A percentile compares a stretch with the other conserved stretches of the same genome.
phyloP scores from a whole-genome alignment of 2,888 invertebrate genomes.

The Agrilus biguttatus region DNA sequence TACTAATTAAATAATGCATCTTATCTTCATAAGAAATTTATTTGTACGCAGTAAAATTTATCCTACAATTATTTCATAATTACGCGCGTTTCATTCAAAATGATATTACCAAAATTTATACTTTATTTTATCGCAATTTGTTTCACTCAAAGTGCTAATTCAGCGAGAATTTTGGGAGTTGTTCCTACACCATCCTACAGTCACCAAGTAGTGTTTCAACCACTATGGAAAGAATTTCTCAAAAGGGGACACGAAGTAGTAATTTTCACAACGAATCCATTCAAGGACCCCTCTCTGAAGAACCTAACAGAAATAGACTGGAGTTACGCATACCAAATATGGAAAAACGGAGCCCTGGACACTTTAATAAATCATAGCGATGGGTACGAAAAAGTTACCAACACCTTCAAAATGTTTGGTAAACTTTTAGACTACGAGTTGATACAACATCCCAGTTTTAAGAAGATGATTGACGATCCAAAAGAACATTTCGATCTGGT shows the following conservation, averaged over 20 bases:
- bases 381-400: no score
- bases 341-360: not conserved
- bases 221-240: constrained; percentile 30
- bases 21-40: no score
- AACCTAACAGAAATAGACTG: constrained; percentile 31
- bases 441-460: constrained; percentile 17
- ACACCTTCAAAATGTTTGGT: constrained; percentile 15
- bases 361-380: not conserved
- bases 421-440: constrained; percentile 8
- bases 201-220: constrained; percentile 33
- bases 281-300: constrained; percentile 23
- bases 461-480: constrained; percentile 19
- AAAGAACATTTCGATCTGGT: constrained; percentile 40
- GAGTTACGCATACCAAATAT: constrained; percentile 19
- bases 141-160: no score
- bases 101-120: no score
- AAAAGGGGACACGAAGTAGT: constrained; percentile 33
- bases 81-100: no score
- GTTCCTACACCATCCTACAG: constrained; percentile 32
- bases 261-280: constrained; percentile 29
- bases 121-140: no score
- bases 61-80: no score
- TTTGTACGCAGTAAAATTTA: no score
- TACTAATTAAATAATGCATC: no score
- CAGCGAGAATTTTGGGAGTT: constrained; percentile 29